Conservation (phyloP, 1,140 invertebrate genomes). For the Neodiprion lecontei region DNA sequence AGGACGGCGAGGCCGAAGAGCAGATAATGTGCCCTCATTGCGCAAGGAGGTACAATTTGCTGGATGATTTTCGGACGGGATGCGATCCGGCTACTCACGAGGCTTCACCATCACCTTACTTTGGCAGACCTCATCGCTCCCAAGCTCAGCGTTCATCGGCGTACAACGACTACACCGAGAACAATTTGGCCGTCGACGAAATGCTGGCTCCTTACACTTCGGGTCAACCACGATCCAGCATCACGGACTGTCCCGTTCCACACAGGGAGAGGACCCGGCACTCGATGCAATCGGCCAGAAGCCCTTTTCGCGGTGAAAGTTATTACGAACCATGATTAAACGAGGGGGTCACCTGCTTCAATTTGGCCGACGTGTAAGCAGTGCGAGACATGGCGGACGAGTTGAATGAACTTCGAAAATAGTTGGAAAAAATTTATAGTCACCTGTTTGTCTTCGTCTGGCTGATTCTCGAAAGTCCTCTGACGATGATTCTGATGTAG, state of each 20-base stretch:
- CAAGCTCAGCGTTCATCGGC: conserved; percentile 8
- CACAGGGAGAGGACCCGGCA: conserved; percentile 2
- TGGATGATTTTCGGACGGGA: neutral
- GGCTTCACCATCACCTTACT: conserved; percentile 3
- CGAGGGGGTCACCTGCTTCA: neutral
- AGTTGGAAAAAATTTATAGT: too few relatives aligned
- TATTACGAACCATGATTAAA: conserved; percentile 5
- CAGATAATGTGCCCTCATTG: neutral
- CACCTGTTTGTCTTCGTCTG: too few relatives aligned
- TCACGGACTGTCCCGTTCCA: neutral
- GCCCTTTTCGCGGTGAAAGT: neutral
- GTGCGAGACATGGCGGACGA: too few relatives aligned
- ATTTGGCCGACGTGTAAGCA: too few relatives aligned
- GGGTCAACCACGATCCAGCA: neutral
- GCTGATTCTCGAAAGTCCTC: too few relatives aligned
- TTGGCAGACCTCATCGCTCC: conserved; percentile 25
- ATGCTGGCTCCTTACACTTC: neutral
- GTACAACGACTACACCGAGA: neutral
- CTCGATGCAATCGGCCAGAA: neutral
- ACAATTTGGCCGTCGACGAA: neutral
- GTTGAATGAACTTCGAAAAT: too few relatives aligned
- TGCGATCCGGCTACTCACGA: neutral
- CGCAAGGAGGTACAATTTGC: neutral
- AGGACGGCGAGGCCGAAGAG: conserved; percentile 5
- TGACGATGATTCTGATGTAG: too few relatives aligned